Conservation (phyloP, 2,113 vertebrate species). For the Girardinichthys multiradiatus region DNA sequence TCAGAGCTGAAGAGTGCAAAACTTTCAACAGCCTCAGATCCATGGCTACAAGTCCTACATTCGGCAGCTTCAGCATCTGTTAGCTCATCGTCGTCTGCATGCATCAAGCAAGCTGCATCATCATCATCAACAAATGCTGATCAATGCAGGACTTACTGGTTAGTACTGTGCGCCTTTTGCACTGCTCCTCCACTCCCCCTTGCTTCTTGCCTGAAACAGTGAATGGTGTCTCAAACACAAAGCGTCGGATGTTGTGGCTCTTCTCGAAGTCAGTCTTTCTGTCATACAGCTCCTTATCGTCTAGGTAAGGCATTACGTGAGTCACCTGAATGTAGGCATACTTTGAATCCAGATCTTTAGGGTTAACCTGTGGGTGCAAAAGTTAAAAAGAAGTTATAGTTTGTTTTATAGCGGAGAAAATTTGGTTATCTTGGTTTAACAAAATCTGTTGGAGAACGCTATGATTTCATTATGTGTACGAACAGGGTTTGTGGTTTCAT, state of each 20-base stretch:
- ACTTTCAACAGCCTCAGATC: too few species aligned
- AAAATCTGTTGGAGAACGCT: too few species aligned
- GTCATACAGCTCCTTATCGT: constrained; percentile 95
- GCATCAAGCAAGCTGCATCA: too few species aligned
- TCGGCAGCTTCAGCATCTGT: too few species aligned
- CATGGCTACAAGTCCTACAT: too few species aligned
- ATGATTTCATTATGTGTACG: too few species aligned
- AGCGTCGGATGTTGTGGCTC: constrained; percentile 95
- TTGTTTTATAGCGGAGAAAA: background rate
- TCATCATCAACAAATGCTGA: background rate
- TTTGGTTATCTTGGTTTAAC: background rate
- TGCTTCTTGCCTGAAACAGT: constrained; percentile 93
- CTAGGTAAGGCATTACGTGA: constrained; percentile 91
- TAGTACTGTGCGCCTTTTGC: constrained; percentile 90
- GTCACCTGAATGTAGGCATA: constrained; percentile 98
- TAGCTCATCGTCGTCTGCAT: too few species aligned
- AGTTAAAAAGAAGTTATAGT: background rate
- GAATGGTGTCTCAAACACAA: constrained; percentile 97
- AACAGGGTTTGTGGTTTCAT: too few species aligned
- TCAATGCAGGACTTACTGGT: constrained; percentile 83
- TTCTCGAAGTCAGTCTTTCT: constrained; percentile 95
- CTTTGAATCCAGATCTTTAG: constrained; percentile 95
- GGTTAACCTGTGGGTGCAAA: constrained; percentile 86
- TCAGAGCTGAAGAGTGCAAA: too few species aligned
- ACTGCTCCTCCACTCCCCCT: constrained; percentile 95